Evolutionary conservation across 2,797 vertebrate species (phyloP), one percentile per base, ranked within the genome.

Genomic region (Mormyrops attenuatus): DNA sequence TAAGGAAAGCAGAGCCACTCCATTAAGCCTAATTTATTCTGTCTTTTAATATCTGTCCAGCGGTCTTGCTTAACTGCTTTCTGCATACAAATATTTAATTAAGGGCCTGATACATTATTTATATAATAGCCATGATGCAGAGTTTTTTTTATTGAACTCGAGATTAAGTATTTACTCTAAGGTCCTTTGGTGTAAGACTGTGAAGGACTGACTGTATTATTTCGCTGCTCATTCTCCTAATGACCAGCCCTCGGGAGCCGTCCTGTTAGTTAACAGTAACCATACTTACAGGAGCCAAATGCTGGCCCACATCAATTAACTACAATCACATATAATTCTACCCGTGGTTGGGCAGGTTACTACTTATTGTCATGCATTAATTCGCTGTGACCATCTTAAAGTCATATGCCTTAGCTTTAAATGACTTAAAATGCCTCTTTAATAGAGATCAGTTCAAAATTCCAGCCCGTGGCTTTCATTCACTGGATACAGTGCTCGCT

Each of bases 41-140:
- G 41, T n/a, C 73, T 44, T 80, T 80, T 80, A 80, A n/a, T 80
- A 80, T 80, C 73, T 80, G 38, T 80, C 38, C 7, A 20, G 73
- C 7, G 34, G 15, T 80, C 73, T 80, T 80, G 73, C 73, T 80
- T 80, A 80, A 80, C 20, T 80, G 41, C 73, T 44, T 80, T 80
- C 73, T 80, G 73, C 73, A 80, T 80, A 41, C 47, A 86, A 50
- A 86, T 86, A 86, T 30, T 86, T 86, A 50, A 47, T 52, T 86
- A 50, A 52, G 5, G 20, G 11, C 13, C 52, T 52, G 52, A 86
- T 55, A 30, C 44, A 86, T 52, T 52, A 86, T 53, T 86, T 73
- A 73, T 73, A 38, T 73, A 38, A 73, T 38, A 73, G 66, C 30
- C 66, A 73, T 38, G 66, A 73, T 73, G 30, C 66, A 38, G 66